Conservation (phyloP, 2,888 invertebrate genomes). For the Galerucella nymphaeae region DNA sequence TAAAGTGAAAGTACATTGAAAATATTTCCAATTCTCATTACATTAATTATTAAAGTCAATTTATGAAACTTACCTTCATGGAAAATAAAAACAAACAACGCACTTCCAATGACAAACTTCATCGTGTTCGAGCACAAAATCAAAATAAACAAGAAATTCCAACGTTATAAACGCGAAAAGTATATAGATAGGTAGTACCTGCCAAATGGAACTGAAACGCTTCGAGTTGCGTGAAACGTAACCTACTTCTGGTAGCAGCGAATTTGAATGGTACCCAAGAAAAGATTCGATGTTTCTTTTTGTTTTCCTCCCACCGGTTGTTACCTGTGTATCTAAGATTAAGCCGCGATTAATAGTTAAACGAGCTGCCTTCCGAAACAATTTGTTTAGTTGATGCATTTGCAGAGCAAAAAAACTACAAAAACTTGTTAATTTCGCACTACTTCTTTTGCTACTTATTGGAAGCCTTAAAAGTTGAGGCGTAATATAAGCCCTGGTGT, state of each 20-base stretch:
- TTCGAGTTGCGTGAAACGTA: slow-evolving; percentile 3
- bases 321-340: background rate
- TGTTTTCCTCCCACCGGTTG: slow-evolving; percentile 27
- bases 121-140: slow-evolving; percentile 21
- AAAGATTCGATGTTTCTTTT: slow-evolving; percentile 25
- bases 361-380: background rate
- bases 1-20: background rate
- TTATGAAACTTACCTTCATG: slow-evolving; percentile 21
- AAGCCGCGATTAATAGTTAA: background rate
- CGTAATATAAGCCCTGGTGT: no score
- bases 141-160: slow-evolving; percentile 10
- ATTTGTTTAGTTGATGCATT: background rate
- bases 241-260: slow-evolving; percentile 13
- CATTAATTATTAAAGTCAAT: background rate
- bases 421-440: no score
- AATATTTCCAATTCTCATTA: background rate
- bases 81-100: slow-evolving; percentile 20
- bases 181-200: slow-evolving; percentile 4
- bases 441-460: no score
- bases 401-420: no score
- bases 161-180: background rate
- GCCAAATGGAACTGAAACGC: background rate
- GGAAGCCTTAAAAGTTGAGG: no score
- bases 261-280: slow-evolving; percentile 28
- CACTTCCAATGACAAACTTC: slow-evolving; percentile 20